Evolutionary conservation across 2,888 invertebrate genomes (phyloP).

Genomic region (Desoria tigrina): DNA sequence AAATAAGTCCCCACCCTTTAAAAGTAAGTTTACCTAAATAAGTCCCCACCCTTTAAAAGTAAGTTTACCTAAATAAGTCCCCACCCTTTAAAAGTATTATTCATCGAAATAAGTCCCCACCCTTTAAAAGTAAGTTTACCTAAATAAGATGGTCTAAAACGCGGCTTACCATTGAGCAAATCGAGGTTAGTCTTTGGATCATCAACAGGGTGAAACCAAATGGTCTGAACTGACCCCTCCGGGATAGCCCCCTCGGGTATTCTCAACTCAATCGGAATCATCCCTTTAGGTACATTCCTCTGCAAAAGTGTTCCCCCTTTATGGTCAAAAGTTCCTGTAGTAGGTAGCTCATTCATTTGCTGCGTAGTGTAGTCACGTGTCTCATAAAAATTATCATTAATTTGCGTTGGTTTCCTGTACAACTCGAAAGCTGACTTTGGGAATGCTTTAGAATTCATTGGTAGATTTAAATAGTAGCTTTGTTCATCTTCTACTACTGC

Average conservation of each 20-base stretch:
- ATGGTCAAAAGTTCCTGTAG: constrained; percentile 27
- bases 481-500: neutral
- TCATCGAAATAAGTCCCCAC: too few relatives aligned
- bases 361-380: too few relatives aligned
- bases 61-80: too few relatives aligned
- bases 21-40: too few relatives aligned
- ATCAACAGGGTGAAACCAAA: constrained; percentile 38
- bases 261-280: constrained; percentile 34
- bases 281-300: constrained; percentile 2
- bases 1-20: too few relatives aligned
- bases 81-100: too few relatives aligned
- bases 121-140: too few relatives aligned
- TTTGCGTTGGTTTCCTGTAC: neutral
- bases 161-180: neutral
- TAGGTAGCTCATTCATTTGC: neutral
- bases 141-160: too few relatives aligned
- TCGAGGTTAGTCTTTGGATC: too few relatives aligned
- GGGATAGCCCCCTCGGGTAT: constrained; percentile 33
- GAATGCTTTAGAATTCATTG: constrained; percentile 7
- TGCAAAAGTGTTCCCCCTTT: constrained; percentile 28
- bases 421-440: constrained; percentile 18
- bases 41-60: too few relatives aligned
- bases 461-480: constrained; percentile 6
- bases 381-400: too few relatives aligned
- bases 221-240: constrained; percentile 15